Evolutionary conservation across 1,140 invertebrate genomes (phyloP).

Genomic region (Drepana arcuata): DNA sequence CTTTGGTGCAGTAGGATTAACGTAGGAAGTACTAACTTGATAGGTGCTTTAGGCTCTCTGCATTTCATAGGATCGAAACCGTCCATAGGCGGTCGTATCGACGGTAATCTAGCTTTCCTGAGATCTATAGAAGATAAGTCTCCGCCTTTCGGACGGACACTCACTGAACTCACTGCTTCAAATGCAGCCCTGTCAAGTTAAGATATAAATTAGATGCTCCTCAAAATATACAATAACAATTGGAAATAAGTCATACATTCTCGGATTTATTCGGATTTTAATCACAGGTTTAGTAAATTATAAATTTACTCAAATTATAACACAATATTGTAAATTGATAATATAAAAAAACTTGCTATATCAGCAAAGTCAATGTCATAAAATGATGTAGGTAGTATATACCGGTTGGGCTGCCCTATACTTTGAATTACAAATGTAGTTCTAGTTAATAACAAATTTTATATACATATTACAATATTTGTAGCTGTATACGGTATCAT

Average conservation of each 20-base stretch:
- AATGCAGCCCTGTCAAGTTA: conserved; percentile 1
- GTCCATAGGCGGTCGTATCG: background rate
- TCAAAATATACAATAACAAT: background rate
- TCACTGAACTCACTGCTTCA: conserved; percentile 1
- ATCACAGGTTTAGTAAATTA: background rate
- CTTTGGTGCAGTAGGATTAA: background rate
- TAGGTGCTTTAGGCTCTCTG: background rate
- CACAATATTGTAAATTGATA: background rate
- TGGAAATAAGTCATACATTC: background rate
- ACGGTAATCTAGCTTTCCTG: background rate
- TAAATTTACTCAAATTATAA: background rate
- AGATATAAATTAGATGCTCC: background rate
- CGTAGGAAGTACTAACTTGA: background rate
- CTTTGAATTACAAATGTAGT: background rate
- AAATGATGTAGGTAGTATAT: no score
- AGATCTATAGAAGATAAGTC: background rate
- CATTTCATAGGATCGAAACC: background rate
- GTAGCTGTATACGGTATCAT: background rate
- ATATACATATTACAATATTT: background rate
- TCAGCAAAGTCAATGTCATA: no score
- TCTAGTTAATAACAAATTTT: background rate
- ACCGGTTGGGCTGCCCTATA: background rate
- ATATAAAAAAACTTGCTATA: background rate
- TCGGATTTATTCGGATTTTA: background rate
- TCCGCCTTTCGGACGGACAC: background rate